phyloP scores from a whole-genome alignment of 1,140 invertebrate species.

The Apis laboriosa region DNA sequence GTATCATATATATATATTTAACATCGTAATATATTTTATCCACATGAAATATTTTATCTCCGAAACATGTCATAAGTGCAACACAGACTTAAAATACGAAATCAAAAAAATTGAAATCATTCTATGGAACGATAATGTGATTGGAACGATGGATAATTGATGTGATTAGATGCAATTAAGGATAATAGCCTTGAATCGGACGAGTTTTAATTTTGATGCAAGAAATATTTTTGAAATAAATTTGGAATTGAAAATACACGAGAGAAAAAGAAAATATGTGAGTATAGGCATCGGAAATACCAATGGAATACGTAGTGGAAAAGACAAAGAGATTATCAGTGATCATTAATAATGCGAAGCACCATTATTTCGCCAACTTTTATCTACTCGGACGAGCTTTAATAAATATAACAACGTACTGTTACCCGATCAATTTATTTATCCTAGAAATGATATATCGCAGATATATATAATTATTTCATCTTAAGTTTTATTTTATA shows the following conservation, averaged over 20 bases:
- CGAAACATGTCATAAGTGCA: neutral
- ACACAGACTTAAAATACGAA: neutral
- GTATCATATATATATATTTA: neutral
- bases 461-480: too few species aligned
- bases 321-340: slow-evolving; percentile 64
- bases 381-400: slow-evolving; percentile 68
- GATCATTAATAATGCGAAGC: slow-evolving; percentile 71
- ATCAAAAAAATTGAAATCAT: slow-evolving; percentile 47
- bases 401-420: slow-evolving; percentile 69
- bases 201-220: slow-evolving; percentile 58
- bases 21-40: neutral
- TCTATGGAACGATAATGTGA: slow-evolving; percentile 56
- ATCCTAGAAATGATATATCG: neutral
- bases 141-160: too few species aligned
- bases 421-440: slow-evolving; percentile 59
- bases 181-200: slow-evolving; percentile 64
- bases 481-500: neutral
- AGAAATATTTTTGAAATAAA: slow-evolving; percentile 53
- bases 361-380: slow-evolving; percentile 69
- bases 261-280: slow-evolving; percentile 46
- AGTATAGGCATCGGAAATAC: slow-evolving; percentile 30
- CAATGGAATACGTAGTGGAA: slow-evolving; percentile 34
- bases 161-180: slow-evolving; percentile 62
- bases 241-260: slow-evolving; percentile 59
- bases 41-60: neutral